Conservation (phyloP, 2,888 invertebrate genomes). For the Rhamnusium bicolor region DNA sequence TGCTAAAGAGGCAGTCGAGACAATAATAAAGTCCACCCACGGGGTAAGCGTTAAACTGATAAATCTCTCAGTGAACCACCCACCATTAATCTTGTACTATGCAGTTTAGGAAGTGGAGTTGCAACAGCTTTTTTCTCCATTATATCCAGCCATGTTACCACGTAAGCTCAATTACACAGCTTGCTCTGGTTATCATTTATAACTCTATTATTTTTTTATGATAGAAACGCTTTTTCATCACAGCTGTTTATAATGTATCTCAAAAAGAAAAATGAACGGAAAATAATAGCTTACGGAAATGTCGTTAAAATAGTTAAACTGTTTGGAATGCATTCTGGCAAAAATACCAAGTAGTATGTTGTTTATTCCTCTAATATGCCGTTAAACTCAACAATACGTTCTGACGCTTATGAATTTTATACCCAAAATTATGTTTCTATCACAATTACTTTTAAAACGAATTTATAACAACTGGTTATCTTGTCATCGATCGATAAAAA, state of each 20-base stretch:
- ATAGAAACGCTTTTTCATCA: constrained; percentile 14
- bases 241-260: constrained; percentile 32
- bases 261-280: constrained; percentile 16
- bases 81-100: constrained; percentile 46
- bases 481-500: no score
- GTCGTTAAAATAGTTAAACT: constrained; percentile 12
- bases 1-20: neutral
- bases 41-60: constrained; percentile 25
- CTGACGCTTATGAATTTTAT: no score
- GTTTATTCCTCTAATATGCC: neutral
- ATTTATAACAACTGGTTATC: no score
- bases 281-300: constrained; percentile 10
- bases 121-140: constrained; percentile 49
- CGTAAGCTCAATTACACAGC: constrained; percentile 36
- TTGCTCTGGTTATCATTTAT: constrained; percentile 29
- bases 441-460: no score
- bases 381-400: neutral
- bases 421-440: no score
- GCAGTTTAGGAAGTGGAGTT: constrained; percentile 40
- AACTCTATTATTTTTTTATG: constrained; percentile 31
- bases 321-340: neutral
- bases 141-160: constrained; percentile 39
- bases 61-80: constrained; percentile 22
- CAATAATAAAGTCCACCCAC: constrained; percentile 17
- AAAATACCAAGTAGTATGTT: neutral